Conservation (phyloP, 2,888 invertebrate species). For the Watsonalla binaria region DNA sequence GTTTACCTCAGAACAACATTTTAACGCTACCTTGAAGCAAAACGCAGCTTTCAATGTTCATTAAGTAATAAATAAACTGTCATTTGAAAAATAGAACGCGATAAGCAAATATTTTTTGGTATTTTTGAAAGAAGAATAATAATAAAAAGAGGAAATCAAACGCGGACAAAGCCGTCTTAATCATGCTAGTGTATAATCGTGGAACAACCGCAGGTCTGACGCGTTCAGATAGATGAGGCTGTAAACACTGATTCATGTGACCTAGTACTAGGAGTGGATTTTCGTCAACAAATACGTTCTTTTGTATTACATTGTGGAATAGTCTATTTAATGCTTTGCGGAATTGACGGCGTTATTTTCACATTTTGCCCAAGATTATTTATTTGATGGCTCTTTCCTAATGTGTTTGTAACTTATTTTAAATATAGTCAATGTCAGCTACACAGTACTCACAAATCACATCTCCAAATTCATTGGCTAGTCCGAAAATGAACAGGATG, state of each 20-base stretch:
- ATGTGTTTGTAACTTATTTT: no score
- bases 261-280: conserved; percentile 23
- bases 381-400: not conserved
- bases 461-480: no score
- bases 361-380: not conserved
- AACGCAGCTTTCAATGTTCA: no score
- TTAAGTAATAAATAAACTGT: no score
- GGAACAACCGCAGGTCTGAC: conserved; percentile 3
- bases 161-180: no score
- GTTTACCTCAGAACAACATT: not conserved
- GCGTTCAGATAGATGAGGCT: conserved; percentile 8
- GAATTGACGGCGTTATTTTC: not conserved
- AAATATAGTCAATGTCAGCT: no score
- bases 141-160: no score
- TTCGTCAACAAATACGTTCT: conserved; percentile 12
- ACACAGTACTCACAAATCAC: no score
- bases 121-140: no score
- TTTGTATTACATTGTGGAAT: conserved; percentile 1
- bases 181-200: not conserved
- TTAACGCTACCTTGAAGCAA: not conserved
- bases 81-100: no score
- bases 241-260: conserved; percentile 53
- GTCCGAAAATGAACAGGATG: no score
- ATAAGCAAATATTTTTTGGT: no score
- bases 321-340: not conserved